Evolutionary conservation across 2,888 invertebrate species (phyloP).

Genomic region (Synergus umbraculus): DNA sequence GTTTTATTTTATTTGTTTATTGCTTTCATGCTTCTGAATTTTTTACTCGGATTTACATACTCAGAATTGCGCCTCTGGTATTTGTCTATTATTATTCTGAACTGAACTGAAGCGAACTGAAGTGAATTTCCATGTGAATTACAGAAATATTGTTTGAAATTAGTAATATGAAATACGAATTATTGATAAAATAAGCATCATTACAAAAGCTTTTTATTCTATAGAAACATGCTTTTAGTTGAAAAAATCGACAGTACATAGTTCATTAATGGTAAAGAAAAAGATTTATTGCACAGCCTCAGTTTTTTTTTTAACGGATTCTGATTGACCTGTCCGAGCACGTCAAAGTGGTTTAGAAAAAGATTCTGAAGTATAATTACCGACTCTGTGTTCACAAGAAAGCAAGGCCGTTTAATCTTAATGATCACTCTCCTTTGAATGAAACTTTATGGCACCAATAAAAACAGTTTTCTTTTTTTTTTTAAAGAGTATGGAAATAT

Average conservation of each 20-base stretch:
- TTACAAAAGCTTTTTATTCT: no score
- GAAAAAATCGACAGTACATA: background rate
- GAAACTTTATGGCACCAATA: background rate
- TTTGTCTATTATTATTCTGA: background rate
- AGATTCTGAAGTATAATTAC: background rate
- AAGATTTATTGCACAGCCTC: background rate
- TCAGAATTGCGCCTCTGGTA: background rate
- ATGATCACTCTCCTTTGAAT: background rate
- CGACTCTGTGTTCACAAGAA: background rate
- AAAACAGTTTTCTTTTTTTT: background rate
- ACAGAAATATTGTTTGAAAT: no score
- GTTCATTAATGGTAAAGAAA: background rate
- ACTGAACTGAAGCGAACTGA: background rate
- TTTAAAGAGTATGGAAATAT: background rate
- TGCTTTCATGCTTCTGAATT: no score
- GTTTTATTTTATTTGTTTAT: no score
- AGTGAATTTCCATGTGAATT: background rate
- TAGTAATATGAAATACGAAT: no score
- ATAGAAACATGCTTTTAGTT: background rate
- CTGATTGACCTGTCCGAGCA: slow-evolving; percentile 4
- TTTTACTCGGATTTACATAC: no score
- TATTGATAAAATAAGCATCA: no score
- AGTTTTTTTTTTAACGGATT: background rate
- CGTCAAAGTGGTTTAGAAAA: background rate
- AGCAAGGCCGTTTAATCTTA: background rate